Evolutionary conservation across 2,888 invertebrate species (phyloP).

Genomic region (Drosophila meridiana): DNA sequence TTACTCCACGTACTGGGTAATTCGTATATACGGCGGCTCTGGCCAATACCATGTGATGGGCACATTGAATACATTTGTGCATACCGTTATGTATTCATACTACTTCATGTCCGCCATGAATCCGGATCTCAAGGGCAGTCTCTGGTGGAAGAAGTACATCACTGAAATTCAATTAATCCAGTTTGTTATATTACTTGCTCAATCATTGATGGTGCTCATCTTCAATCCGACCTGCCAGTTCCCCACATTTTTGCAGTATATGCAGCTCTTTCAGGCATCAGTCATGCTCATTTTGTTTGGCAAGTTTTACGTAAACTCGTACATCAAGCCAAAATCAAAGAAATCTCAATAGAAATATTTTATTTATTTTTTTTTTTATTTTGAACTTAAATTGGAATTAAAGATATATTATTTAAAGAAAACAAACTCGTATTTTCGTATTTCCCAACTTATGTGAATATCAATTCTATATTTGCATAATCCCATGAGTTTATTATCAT

Average conservation of each 20-base stretch:
- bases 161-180: slow-evolving; percentile 92
- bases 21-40: slow-evolving; percentile 86
- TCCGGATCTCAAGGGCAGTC: slow-evolving; percentile 88
- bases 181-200: slow-evolving; percentile 83
- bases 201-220: slow-evolving; percentile 31
- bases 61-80: slow-evolving; percentile 90
- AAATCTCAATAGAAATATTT: not conserved
- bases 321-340: slow-evolving; percentile 17
- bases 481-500: too few relatives aligned
- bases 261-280: slow-evolving; percentile 26
- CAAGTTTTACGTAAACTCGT: slow-evolving; percentile 47
- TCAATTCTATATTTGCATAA: not conserved
- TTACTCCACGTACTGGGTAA: not conserved
- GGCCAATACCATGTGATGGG: slow-evolving; percentile 89
- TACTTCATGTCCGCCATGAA: slow-evolving; percentile 91
- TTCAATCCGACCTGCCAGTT: slow-evolving; percentile 40
- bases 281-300: slow-evolving; percentile 48
- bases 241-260: slow-evolving; percentile 20
- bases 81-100: slow-evolving; percentile 93
- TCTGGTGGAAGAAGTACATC: slow-evolving; percentile 92
- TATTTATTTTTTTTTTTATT: not conserved
- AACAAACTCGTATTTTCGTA: not conserved
- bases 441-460: not conserved
- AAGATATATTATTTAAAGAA: not conserved
- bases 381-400: not conserved